Evolutionary conservation across 2,113 vertebrate genomes (phyloP).

Genomic region (Toxotes jaculatrix): DNA sequence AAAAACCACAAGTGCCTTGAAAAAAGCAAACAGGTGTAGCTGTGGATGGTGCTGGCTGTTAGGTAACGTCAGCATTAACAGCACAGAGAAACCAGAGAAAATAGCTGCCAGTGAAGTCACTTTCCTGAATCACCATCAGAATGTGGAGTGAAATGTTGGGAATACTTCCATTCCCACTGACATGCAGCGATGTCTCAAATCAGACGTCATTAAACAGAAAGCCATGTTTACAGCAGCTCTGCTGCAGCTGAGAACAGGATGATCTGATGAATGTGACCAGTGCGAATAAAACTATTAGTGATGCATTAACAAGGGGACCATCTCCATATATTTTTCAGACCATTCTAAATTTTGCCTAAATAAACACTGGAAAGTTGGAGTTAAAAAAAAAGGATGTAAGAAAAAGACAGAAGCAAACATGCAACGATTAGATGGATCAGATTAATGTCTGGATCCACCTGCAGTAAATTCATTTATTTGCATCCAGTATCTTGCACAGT

Average conservation of each 20-base stretch:
- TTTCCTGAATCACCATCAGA: slow-evolving; percentile 3
- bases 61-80: background rate
- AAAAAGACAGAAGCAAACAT: background rate
- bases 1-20: background rate
- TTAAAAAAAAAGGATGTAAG: too few relatives aligned
- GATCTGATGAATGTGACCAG: too few relatives aligned
- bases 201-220: background rate
- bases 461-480: background rate
- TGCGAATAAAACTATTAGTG: too few relatives aligned
- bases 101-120: slow-evolving; percentile 1
- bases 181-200: background rate
- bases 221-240: background rate
- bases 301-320: background rate
- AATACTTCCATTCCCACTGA: background rate
- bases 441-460: slow-evolving; percentile 14
- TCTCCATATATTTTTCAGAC: slow-evolving; percentile 6
- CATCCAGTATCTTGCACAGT: background rate
- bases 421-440: background rate
- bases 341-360: background rate
- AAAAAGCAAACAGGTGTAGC: slow-evolving; percentile 2
- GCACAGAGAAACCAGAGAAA: background rate
- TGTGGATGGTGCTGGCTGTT: slow-evolving; percentile 15
- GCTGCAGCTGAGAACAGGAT: background rate
- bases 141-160: background rate
- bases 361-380: background rate